Percentiles rank a stretch among this genome's conserved stretches.
Conservation (phyloP, 2,797 vertebrate species). For the Galaxias olidus region DNA sequence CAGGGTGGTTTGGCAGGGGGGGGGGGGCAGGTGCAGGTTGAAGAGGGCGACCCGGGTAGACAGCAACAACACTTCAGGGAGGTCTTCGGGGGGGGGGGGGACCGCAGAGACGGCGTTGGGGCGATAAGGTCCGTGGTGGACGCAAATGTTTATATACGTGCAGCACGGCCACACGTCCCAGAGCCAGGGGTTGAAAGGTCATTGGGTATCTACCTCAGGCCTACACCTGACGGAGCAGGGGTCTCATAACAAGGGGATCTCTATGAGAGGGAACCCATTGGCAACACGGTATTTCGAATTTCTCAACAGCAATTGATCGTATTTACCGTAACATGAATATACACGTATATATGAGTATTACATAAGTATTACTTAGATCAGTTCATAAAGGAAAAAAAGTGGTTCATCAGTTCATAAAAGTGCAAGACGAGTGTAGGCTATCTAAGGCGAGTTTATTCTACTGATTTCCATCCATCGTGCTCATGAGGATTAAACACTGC, state of each 20-base stretch:
- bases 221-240: constrained; percentile 19
- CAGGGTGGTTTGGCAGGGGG: constrained; percentile 44
- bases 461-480: no score
- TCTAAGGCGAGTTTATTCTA: no score
- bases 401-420: no score
- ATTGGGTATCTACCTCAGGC: constrained; percentile 32
- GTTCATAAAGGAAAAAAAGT: no score
- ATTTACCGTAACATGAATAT: no score
- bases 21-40: background rate
- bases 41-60: constrained; percentile 15
- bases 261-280: no score
- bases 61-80: constrained; percentile 57
- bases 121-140: constrained; percentile 68
- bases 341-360: no score
- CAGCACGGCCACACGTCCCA: constrained; percentile 32
- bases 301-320: no score
- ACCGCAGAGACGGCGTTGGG: constrained; percentile 61
- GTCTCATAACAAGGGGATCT: constrained; percentile 24
- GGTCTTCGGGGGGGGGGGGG: constrained; percentile 57
- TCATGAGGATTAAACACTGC: no score
- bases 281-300: no score
- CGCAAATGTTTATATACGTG: constrained; percentile 75
- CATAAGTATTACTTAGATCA: no score
- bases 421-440: no score
- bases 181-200: constrained; percentile 34